These are phyloP conservation scores for Archips crataeganus DNA, from an alignment of 2,888 invertebrate genomes.

Conservation along the genomic window DNA sequence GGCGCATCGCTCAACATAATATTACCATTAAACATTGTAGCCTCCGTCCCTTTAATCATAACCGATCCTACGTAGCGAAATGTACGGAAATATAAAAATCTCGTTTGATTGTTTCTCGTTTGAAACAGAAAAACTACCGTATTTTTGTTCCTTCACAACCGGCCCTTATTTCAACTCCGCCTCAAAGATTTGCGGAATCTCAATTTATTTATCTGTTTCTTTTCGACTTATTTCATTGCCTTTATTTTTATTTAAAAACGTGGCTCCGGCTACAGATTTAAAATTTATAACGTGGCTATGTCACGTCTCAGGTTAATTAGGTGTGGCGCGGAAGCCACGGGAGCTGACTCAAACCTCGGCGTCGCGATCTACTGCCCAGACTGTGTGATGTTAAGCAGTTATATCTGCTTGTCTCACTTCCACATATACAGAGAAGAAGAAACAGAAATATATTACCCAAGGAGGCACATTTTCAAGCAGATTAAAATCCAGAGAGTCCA, in stretches of 20 bases:
- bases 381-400: neutral
- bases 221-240: conserved; percentile 50
- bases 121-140: neutral
- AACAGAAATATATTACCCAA: conserved; percentile 6
- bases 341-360: conserved; percentile 42
- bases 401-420: conserved; percentile 15
- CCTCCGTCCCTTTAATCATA: conserved; percentile 1
- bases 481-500: conserved; percentile 21
- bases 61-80: neutral
- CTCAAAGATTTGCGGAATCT: conserved; percentile 35
- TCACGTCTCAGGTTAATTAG: conserved; percentile 81
- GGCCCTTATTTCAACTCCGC: neutral
- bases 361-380: neutral
- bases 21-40: conserved; percentile 25
- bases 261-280: conserved; percentile 69
- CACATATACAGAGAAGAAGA: conserved; percentile 7
- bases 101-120: too few species aligned
- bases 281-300: conserved; percentile 78
- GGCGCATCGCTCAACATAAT: conserved; percentile 42
- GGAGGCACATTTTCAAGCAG: neutral
- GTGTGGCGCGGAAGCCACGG: conserved; percentile 62
- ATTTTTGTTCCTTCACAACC: neutral
- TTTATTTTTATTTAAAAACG: conserved; percentile 63
- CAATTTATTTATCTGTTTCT: conserved; percentile 48
- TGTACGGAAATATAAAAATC: neutral